Evolutionary conservation across 2,888 invertebrate genomes (phyloP).

Genomic region (Balanococcus diminutus): DNA sequence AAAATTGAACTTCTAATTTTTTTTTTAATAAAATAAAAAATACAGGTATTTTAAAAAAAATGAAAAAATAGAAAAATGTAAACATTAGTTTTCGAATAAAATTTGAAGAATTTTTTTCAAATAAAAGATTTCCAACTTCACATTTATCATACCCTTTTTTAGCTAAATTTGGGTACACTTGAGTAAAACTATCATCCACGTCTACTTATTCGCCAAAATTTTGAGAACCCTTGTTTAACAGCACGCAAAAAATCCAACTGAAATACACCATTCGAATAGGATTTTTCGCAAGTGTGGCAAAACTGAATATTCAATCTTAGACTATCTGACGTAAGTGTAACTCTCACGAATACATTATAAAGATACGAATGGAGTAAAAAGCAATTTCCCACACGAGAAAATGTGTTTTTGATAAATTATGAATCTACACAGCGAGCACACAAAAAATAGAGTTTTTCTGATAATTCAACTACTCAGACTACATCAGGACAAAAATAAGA

Average conservation of each 20-base stretch:
- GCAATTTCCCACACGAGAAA: not conserved
- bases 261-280: not conserved
- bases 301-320: not conserved
- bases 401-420: not conserved
- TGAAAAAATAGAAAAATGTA: too few species aligned
- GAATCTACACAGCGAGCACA: not conserved
- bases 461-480: not conserved
- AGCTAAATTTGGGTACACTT: too few species aligned
- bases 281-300: not conserved
- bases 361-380: not conserved
- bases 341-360: conserved; percentile 15
- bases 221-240: not conserved
- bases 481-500: not conserved
- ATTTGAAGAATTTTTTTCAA: too few species aligned
- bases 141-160: too few species aligned
- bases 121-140: too few species aligned
- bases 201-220: not conserved
- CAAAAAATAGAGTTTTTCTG: not conserved
- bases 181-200: too few species aligned
- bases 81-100: too few species aligned
- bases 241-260: not conserved
- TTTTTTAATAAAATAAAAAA: too few species aligned
- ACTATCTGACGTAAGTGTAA: not conserved
- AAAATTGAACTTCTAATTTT: too few species aligned
- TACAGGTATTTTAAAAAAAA: too few species aligned